Percentiles rank a stretch among this genome's conserved stretches.
Conservation (phyloP, 2,888 invertebrate species). For the Cremastobaeus sp. region DNA sequence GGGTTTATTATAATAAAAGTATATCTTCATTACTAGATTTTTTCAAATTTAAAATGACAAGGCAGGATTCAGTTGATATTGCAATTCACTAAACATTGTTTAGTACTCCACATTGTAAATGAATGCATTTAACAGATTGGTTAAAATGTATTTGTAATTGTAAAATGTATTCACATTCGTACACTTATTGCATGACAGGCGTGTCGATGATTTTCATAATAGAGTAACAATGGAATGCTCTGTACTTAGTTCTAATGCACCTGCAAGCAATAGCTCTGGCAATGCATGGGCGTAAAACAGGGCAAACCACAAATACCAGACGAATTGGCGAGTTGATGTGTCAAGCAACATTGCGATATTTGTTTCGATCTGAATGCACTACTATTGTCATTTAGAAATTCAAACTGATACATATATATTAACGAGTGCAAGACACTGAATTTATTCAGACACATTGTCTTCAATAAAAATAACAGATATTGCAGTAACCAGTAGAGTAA, state of each 20-base stretch:
- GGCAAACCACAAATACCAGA: slow-evolving; percentile 51
- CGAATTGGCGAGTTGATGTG: slow-evolving; percentile 31
- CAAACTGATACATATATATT: too few relatives aligned
- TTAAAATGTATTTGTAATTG: too few relatives aligned
- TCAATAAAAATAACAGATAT: too few relatives aligned
- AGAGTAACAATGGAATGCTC: slow-evolving; percentile 61
- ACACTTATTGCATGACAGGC: slow-evolving; percentile 31
- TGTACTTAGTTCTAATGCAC: slow-evolving; percentile 69
- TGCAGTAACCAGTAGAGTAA: too few relatives aligned
- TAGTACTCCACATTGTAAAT: background rate
- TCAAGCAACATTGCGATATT: slow-evolving; percentile 29
- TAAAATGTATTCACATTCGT: slow-evolving; percentile 30
- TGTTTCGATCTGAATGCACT: slow-evolving; percentile 29
- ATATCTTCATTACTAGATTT: too few relatives aligned
- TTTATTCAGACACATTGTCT: too few relatives aligned
- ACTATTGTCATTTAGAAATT: too few relatives aligned
- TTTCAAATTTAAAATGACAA: too few relatives aligned
- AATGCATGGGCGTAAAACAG: slow-evolving; percentile 45
- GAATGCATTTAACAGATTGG: slow-evolving; percentile 26
- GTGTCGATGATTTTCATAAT: slow-evolving; percentile 69
- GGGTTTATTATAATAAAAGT: too few relatives aligned
- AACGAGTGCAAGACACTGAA: too few relatives aligned
- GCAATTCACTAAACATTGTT: too few relatives aligned
- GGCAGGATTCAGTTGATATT: too few relatives aligned
- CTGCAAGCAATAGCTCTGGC: slow-evolving; percentile 30